phyloP scores from a whole-genome alignment of 2,888 invertebrate genomes.

The Patella pellucida region DNA sequence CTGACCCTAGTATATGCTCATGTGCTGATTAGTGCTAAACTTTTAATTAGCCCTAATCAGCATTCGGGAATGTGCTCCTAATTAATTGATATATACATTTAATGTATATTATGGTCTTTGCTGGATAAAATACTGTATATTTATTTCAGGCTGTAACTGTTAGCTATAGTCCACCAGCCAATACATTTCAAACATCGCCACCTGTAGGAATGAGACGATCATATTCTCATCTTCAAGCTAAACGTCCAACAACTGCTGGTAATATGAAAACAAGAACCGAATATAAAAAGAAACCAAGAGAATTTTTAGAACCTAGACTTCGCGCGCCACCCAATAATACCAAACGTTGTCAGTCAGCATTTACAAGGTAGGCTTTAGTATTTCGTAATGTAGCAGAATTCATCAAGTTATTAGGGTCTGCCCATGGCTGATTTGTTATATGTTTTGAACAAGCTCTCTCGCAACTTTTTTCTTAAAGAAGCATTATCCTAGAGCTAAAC shows the following conservation, averaged over 20 bases:
- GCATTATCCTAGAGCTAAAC: no score
- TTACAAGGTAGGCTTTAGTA: conserved; percentile 16
- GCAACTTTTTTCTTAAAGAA: no score
- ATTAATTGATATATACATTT: no score
- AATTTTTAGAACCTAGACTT: conserved; percentile 30
- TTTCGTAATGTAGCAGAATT: not conserved
- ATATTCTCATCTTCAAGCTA: conserved; percentile 44
- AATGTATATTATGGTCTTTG: no score
- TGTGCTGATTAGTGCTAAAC: no score
- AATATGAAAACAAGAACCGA: not conserved
- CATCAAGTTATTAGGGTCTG: no score
- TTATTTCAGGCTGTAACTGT: not conserved
- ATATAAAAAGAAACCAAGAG: conserved; percentile 29
- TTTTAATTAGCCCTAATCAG: no score
- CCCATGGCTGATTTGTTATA: no score
- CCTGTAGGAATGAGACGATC: conserved; percentile 55
- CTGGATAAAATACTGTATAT: no score
- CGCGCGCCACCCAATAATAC: conserved; percentile 17
- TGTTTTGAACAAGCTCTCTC: no score
- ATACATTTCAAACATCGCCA: conserved; percentile 46
- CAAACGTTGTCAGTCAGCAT: conserved; percentile 16
- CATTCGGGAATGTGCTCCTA: no score
- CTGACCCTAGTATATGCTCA: no score
- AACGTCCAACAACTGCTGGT: conserved; percentile 10
- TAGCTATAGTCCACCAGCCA: not conserved